phyloP scores from a whole-genome alignment of 2,888 invertebrate genomes.

The Scaptomyza caliginosa region DNA sequence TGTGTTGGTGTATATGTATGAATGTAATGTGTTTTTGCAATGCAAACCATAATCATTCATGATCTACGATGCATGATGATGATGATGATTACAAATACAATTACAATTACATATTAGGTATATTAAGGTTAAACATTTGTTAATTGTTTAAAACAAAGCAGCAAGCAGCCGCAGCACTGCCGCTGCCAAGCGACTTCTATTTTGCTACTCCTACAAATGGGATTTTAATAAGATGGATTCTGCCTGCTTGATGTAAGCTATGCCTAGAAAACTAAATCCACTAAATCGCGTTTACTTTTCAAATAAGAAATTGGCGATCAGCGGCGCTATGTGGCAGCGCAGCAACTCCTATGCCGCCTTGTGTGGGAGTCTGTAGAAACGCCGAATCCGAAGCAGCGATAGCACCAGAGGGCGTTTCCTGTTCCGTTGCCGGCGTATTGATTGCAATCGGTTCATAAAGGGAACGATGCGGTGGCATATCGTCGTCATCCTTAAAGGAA shows the following conservation, averaged over 20 bases:
- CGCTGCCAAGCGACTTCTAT: slow-evolving; percentile 38
- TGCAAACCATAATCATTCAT: slow-evolving; percentile 39
- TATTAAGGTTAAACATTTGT: slow-evolving; percentile 71
- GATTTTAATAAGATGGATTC: slow-evolving; percentile 8
- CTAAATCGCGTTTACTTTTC: slow-evolving; percentile 31
- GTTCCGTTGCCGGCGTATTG: slow-evolving; percentile 57
- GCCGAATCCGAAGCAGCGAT: slow-evolving; percentile 65
- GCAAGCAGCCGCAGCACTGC: slow-evolving; percentile 61
- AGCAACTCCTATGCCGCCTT: slow-evolving; percentile 82
- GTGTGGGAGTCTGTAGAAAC: slow-evolving; percentile 82
- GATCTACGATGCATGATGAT: slow-evolving; percentile 34
- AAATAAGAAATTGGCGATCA: slow-evolving; percentile 71
- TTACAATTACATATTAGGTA: slow-evolving; percentile 37
- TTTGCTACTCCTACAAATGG: slow-evolving; percentile 21
- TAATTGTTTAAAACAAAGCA: slow-evolving; percentile 76
- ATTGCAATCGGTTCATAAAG: slow-evolving; percentile 82
- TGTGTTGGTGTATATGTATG: slow-evolving; percentile 35
- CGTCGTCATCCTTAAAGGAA: slow-evolving; percentile 82
- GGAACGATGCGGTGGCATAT: slow-evolving; percentile 77
- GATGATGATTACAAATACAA: slow-evolving; percentile 50
- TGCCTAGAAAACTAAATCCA: slow-evolving; percentile 45
- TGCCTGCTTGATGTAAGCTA: slow-evolving; percentile 33
- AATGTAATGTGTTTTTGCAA: slow-evolving; percentile 24
- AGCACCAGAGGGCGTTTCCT: slow-evolving; percentile 19
- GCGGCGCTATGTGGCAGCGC: slow-evolving; percentile 76